These are phyloP conservation scores for Candidula unifasciata DNA, from an alignment of 2,888 invertebrate species.

Conservation along the genomic window DNA sequence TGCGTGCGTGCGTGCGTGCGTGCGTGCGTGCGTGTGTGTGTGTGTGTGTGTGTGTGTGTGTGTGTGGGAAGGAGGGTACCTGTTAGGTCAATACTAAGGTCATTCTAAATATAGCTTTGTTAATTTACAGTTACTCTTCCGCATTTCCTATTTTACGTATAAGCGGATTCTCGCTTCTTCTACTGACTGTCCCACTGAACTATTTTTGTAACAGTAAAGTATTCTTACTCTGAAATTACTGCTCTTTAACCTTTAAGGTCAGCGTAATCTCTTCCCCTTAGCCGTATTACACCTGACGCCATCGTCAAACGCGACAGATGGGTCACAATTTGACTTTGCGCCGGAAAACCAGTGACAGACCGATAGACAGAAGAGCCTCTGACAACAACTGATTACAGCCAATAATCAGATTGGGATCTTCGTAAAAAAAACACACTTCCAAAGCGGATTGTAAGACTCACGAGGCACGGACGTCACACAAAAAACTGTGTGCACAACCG, in stretches of 20 bases:
- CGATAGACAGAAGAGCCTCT: background rate
- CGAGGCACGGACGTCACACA: background rate
- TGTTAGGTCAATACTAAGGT: too few species aligned
- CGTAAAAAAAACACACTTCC: background rate
- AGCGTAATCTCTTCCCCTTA: slow-evolving; percentile 16
- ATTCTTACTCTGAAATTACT: background rate
- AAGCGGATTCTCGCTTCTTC: too few species aligned
- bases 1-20: too few species aligned
- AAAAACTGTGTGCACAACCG: background rate
- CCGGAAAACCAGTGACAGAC: background rate
- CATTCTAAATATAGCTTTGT: background rate
- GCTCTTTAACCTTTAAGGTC: background rate
- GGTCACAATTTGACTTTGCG: background rate
- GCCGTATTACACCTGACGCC: background rate
- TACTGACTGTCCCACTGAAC: too few species aligned
- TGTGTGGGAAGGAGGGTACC: too few species aligned
- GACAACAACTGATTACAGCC: background rate
- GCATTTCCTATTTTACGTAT: too few species aligned
- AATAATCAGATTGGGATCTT: background rate
- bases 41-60: too few species aligned
- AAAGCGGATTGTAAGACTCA: slow-evolving; percentile 7
- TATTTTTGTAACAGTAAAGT: background rate
- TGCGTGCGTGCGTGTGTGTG: too few species aligned
- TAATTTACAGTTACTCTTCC: background rate
- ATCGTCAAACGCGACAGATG: background rate